These are phyloP conservation scores for Harpalus rufipes DNA, from an alignment of 2,888 invertebrate genomes.

Conservation along the genomic window DNA sequence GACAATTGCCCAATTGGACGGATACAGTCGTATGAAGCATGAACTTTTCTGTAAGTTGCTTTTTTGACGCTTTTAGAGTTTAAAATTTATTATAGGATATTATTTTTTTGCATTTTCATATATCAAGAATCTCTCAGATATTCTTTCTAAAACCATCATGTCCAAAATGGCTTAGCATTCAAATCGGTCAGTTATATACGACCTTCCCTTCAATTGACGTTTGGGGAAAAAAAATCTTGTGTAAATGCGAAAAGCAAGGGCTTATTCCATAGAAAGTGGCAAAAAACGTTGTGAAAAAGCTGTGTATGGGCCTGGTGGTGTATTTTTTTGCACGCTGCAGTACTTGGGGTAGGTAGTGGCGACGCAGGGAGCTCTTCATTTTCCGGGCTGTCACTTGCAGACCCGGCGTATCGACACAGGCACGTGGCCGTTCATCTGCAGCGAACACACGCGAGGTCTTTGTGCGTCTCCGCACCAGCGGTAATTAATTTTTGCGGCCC, in stretches of 20 bases:
- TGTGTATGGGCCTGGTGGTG: constrained; percentile 20
- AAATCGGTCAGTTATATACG: no score
- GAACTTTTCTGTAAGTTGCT: neutral
- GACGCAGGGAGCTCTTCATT: constrained; percentile 71
- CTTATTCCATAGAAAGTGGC: constrained; percentile 26
- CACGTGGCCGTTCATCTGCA: constrained; percentile 70
- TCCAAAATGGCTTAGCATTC: no score
- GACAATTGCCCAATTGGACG: neutral
- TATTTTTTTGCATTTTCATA: no score
- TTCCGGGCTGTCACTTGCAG: constrained; percentile 72
- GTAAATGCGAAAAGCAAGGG: constrained; percentile 34
- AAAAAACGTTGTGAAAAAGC: constrained; percentile 30
- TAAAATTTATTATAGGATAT: no score
- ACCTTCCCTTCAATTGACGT: no score
- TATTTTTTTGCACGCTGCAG: constrained; percentile 58
- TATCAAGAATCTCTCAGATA: no score
- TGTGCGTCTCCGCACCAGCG: constrained; percentile 25
- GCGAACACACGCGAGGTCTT: constrained; percentile 59
- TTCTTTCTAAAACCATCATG: no score
- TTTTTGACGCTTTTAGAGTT: no score
- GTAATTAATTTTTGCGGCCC: constrained; percentile 63
- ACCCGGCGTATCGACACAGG: constrained; percentile 69
- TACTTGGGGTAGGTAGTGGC: constrained; percentile 66
- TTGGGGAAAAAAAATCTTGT: neutral
- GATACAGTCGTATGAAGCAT: neutral